Conservation (phyloP, 1,140 invertebrate species). For the Trachelipus rathkii region DNA sequence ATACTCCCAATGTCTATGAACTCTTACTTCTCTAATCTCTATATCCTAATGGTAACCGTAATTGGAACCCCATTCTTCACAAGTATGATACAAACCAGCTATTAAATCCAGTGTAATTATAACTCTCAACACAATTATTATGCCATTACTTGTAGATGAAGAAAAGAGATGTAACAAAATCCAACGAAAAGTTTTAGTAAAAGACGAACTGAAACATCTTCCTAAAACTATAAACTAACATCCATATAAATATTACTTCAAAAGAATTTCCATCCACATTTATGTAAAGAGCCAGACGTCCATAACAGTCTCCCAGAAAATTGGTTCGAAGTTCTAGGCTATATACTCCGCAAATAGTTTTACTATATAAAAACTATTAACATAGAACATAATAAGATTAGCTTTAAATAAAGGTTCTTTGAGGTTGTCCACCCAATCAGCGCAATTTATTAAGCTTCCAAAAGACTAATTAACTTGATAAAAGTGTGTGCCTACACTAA, state of each 20-base stretch:
- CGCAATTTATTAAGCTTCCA: constrained; percentile 1
- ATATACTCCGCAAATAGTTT: neutral
- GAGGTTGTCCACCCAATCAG: neutral
- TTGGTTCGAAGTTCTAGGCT: neutral
- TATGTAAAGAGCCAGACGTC: neutral
- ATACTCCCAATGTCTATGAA: neutral
- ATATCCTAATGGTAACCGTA: neutral
- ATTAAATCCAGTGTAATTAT: neutral
- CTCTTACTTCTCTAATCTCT: neutral
- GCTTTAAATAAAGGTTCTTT: neutral
- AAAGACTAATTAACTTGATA: neutral
- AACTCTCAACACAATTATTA: neutral
- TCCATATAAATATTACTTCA: neutral
- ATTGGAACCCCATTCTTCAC: neutral
- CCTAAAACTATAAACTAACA: neutral
- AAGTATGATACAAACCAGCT: constrained; percentile 3
- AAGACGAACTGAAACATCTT: neutral
- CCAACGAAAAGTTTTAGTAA: neutral
- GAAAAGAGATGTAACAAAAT: neutral
- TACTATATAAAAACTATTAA: neutral
- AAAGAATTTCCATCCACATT: neutral
- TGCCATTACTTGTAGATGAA: neutral
- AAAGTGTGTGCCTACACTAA: neutral
- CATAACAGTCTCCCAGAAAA: neutral
- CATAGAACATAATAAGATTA: neutral